These are phyloP conservation scores for Neotragus moschatus DNA, from an alignment of 2,113 vertebrate genomes.

Conservation along the genomic window DNA sequence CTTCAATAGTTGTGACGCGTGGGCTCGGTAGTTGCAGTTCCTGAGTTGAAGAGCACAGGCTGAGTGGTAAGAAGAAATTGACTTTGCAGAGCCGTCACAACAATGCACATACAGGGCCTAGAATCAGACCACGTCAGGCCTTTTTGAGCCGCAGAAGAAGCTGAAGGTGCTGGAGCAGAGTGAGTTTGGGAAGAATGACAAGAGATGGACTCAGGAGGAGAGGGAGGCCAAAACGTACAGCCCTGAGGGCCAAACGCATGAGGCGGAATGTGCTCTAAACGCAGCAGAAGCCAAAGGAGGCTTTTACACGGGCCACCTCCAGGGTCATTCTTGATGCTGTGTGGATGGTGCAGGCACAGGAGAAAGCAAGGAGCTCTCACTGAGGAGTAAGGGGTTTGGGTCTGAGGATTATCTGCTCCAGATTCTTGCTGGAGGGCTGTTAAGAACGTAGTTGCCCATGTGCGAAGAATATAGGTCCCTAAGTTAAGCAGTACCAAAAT, in stretches of 20 bases:
- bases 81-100: not conserved
- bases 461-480: not conserved
- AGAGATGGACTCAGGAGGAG: not conserved
- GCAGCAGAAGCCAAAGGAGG: not conserved
- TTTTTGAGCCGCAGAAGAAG: not conserved
- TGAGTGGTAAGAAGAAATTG: not conserved
- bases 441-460: not conserved
- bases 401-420: not conserved
- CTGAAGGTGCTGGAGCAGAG: not conserved
- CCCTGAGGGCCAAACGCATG: not conserved
- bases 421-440: not conserved
- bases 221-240: not conserved
- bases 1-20: fast-evolving
- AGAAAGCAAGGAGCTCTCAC: not conserved
- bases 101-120: not conserved
- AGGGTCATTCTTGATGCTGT: not conserved
- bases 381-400: not conserved
- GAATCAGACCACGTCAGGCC: not conserved
- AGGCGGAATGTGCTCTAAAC: not conserved
- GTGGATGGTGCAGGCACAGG: not conserved
- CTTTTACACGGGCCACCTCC: no score
- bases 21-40: not conserved
- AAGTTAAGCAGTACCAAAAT: not conserved
- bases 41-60: not conserved
- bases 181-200: not conserved